Evolutionary conservation across 2,888 invertebrate genomes (phyloP).

Genomic region (Epirrhoe alternata): DNA sequence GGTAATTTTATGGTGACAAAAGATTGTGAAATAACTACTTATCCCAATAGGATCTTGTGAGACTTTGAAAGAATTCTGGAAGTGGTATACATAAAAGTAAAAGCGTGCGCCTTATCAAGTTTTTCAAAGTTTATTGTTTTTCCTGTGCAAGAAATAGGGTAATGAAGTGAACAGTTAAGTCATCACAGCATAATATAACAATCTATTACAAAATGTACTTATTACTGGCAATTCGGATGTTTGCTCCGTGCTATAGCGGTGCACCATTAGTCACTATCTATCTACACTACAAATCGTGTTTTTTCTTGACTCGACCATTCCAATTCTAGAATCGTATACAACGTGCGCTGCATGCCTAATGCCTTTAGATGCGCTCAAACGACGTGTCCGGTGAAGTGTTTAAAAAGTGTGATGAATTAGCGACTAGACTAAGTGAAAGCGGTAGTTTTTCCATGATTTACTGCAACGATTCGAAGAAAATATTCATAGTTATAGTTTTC

Average conservation of each 20-base stretch:
- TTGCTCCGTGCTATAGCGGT: slow-evolving; percentile 24
- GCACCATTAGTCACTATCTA: slow-evolving; percentile 15
- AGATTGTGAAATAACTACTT: too few species aligned
- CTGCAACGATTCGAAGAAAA: background rate
- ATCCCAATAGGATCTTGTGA: background rate
- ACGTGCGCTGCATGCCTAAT: slow-evolving; percentile 31
- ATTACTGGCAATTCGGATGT: slow-evolving; percentile 26
- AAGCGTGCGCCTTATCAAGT: background rate
- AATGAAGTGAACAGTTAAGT: slow-evolving; percentile 19
- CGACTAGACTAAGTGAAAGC: slow-evolving; percentile 5
- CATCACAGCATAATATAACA: slow-evolving; percentile 10
- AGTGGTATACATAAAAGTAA: background rate
- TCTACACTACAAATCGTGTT: slow-evolving; percentile 9
- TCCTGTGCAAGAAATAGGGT: slow-evolving; percentile 1
- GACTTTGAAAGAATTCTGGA: background rate
- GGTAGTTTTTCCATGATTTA: slow-evolving; percentile 8
- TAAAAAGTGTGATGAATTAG: slow-evolving; percentile 13
- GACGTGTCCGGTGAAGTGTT: slow-evolving; percentile 5
- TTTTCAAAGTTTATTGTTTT: background rate
- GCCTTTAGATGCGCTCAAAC: slow-evolving; percentile 28
- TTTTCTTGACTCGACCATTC: slow-evolving; percentile 30
- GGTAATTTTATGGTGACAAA: too few species aligned
- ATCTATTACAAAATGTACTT: slow-evolving; percentile 16
- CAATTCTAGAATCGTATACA: slow-evolving; percentile 31
- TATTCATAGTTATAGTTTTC: background rate